Evolutionary conservation across 1,140 invertebrate species (phyloP), one percentile per base, ranked within the genome.

Genomic region (Drosophila nannoptera): DNA sequence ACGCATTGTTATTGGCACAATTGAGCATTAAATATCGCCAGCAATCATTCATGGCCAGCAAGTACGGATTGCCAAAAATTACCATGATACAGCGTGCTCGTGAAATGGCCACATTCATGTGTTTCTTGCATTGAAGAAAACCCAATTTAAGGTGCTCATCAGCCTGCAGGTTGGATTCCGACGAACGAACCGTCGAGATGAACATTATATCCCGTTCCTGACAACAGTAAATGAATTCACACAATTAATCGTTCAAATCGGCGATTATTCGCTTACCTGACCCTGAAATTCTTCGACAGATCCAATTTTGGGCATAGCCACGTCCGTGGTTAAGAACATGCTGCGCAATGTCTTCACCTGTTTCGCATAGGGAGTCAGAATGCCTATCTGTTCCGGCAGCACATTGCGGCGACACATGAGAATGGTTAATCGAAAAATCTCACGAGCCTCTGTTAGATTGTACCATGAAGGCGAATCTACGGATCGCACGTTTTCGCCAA

Each of bases 251-350:
- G 42, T 4, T 1, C 1, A 22, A 16, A 4, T 38, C 33, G 8
- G 4, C 33, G 7, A 4, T 7, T 29, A 12, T 5, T 0, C 7
- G 2, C 45, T 46, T 61, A 88, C 87, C 75, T 89, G 88, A 5
- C 97, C 97, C 90, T 99, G 98, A 89, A 99, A 99, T 88, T 99
- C 97, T 92, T 99, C 97, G 2, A 98, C 96, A 7, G 95, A 96
- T 0, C 97, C 97, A 42, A 98, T 92, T 92, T 98, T 97, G 4
- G 95, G 95, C 64, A 92, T 83, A 6, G 93, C 86, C n/a, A 93
- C 91, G 68, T 95, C 91, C 22, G 22, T 22, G 22, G 22, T 2
- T 22, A 22, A 22, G 16, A 89, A 89, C 49, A 89, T 56, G 11
- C n/a, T 74, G 4, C 76, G 60, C 11, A 89, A 43, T 43, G 68